phyloP scores from a whole-genome alignment of 2,888 invertebrate species.

The Melinaea menophilus region DNA sequence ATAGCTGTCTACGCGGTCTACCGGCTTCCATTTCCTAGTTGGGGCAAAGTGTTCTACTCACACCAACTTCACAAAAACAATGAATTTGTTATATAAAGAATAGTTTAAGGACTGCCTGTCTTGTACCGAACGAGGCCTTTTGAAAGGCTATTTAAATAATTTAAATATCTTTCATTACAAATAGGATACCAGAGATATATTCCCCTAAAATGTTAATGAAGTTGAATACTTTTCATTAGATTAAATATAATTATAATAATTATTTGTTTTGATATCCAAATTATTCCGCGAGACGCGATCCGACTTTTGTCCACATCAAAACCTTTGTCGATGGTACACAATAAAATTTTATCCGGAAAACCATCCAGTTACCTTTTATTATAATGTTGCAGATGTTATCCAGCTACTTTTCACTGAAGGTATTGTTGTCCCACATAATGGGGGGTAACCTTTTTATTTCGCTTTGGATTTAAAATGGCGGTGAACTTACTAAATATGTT shows the following conservation, averaged over 20 bases:
- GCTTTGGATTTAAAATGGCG: slow-evolving; percentile 58
- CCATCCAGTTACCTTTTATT: slow-evolving; percentile 75
- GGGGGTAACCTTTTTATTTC: slow-evolving; percentile 69
- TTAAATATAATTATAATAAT: neutral
- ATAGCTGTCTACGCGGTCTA: slow-evolving; percentile 37
- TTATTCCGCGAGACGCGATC: slow-evolving; percentile 22
- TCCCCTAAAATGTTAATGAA: no score
- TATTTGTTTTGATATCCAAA: slow-evolving; percentile 9
- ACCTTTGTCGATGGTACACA: slow-evolving; percentile 70
- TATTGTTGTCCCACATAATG: slow-evolving; percentile 66
- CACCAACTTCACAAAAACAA: slow-evolving; percentile 33
- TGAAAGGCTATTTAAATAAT: no score
- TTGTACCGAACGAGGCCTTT: no score
- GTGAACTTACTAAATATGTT: slow-evolving; percentile 34
- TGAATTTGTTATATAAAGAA: slow-evolving; percentile 23
- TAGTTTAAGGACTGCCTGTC: slow-evolving; percentile 1
- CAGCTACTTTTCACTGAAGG: slow-evolving; percentile 62
- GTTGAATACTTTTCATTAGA: neutral
- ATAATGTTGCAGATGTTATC: slow-evolving; percentile 71
- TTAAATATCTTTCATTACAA: no score
- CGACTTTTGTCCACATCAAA: slow-evolving; percentile 39
- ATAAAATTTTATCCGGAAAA: slow-evolving; percentile 74
- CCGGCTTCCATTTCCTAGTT: slow-evolving; percentile 37
- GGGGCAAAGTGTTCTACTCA: slow-evolving; percentile 35
- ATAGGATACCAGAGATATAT: no score